Conservation (phyloP, 1,140 invertebrate genomes). For the Galleria mellonella region DNA sequence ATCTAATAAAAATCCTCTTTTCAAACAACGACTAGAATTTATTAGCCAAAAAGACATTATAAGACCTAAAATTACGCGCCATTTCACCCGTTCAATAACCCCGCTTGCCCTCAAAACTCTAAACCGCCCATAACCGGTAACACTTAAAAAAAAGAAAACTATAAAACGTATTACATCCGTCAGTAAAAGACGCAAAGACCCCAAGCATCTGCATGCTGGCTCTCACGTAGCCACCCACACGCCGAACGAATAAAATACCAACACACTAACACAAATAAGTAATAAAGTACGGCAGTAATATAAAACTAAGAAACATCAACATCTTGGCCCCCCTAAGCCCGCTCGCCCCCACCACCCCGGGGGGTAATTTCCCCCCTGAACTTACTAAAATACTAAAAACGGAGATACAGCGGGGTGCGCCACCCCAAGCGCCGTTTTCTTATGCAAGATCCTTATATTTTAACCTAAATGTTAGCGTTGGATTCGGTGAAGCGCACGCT, state of each 20-base stretch:
- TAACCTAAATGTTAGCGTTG: constrained; percentile 64
- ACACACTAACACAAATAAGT: constrained; percentile 65
- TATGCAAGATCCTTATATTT: constrained; percentile 73
- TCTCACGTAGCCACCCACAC: constrained; percentile 30
- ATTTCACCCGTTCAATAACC: constrained; percentile 3
- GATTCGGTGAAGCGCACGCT: constrained; percentile 10
- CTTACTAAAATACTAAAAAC: constrained; percentile 74
- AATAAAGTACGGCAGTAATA: constrained; percentile 70
- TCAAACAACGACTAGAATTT: too few species aligned
- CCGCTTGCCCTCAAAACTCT: not conserved
- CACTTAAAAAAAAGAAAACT: constrained; percentile 6
- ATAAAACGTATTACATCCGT: constrained; percentile 8
- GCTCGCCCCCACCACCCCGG: constrained; percentile 19
- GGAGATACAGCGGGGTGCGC: constrained; percentile 54
- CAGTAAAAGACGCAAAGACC: constrained; percentile 3
- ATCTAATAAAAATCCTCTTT: too few species aligned
- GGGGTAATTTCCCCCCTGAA: constrained; percentile 63
- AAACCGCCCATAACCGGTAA: not conserved
- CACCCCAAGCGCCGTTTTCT: constrained; percentile 51
- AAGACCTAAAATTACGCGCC: too few species aligned
- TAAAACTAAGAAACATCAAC: constrained; percentile 74
- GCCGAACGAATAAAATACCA: constrained; percentile 31
- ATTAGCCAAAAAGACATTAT: too few species aligned
- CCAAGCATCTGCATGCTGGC: constrained; percentile 8
- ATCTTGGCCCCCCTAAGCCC: constrained; percentile 43